phyloP scores from a whole-genome alignment of 2,888 invertebrate species.

The Aphodius sticticus region DNA sequence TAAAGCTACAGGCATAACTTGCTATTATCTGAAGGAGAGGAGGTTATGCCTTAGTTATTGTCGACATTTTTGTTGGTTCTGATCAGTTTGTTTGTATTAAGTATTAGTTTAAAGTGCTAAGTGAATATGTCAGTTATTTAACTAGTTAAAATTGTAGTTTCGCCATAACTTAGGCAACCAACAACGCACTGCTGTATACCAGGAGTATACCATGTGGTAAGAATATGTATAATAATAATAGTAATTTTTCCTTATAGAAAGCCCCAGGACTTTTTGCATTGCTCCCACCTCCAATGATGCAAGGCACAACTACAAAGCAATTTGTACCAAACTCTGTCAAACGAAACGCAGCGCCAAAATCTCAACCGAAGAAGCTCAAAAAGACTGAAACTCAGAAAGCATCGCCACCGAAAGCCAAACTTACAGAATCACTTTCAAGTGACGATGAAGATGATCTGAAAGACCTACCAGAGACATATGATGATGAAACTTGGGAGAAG shows the following conservation, averaged over 20 bases:
- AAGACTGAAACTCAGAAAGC: slow-evolving; percentile 17
- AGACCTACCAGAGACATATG: slow-evolving; percentile 60
- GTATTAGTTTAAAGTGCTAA: no score
- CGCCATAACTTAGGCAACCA: no score
- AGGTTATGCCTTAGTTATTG: no score
- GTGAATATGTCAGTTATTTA: no score
- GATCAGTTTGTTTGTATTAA: no score
- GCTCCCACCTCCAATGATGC: slow-evolving; percentile 73
- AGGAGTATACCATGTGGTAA: no score
- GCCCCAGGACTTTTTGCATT: slow-evolving; percentile 73
- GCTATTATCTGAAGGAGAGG: no score
- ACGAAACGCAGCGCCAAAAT: slow-evolving; percentile 51
- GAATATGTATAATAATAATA: slow-evolving; percentile 43
- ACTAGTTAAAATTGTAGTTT: no score
- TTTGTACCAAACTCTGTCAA: slow-evolving; percentile 63
- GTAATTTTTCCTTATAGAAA: slow-evolving; percentile 60
- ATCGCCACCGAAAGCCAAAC: not conserved
- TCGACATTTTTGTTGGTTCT: no score
- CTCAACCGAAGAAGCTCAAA: slow-evolving; percentile 39
- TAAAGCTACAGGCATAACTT: no score
- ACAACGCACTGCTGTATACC: no score
- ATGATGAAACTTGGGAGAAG: slow-evolving; percentile 61
- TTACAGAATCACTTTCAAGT: slow-evolving; percentile 44
- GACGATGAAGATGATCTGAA: slow-evolving; percentile 56
- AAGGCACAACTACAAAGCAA: slow-evolving; percentile 52